phyloP scores from a whole-genome alignment of 2,113 vertebrate species.

The Nesogale talazaci region DNA sequence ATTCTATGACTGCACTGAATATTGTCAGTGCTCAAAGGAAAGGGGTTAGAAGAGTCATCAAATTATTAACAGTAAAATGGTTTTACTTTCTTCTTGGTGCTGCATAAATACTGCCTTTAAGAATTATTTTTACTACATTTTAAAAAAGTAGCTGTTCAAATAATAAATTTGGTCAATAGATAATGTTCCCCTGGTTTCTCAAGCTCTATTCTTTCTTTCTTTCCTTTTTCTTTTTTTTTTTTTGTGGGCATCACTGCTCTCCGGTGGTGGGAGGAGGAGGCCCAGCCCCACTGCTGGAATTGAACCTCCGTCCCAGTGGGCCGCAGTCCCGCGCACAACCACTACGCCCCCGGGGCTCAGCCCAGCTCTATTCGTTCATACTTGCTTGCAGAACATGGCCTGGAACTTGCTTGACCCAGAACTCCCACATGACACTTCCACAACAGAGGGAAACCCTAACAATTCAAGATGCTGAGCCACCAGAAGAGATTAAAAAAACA shows the following conservation, averaged over 20 bases:
- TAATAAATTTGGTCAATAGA: neutral
- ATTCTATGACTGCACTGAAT: neutral
- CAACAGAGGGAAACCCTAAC: neutral
- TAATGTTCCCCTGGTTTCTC: neutral
- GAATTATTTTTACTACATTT: neutral
- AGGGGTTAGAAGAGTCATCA: neutral
- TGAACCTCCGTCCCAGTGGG: no score
- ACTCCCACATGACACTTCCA: constrained; percentile 8
- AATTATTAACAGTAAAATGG: neutral
- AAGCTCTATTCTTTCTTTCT: neutral
- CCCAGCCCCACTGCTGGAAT: no score
- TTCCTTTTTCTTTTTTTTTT: no score
- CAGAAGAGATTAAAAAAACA: no score
- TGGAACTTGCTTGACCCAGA: no score
- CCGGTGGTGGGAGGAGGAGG: no score
- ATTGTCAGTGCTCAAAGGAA: neutral
- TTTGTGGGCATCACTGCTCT: no score
- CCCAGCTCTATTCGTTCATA: no score
- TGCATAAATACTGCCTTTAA: neutral
- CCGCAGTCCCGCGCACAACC: no score
- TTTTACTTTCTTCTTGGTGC: neutral
- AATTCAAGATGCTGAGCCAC: no score
- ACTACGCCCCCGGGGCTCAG: no score
- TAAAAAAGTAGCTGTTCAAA: constrained; percentile 16
- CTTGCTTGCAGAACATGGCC: no score